These are phyloP conservation scores for Neoseiulus cucumeris DNA, from an alignment of 1,140 invertebrate species.

Conservation along the genomic window DNA sequence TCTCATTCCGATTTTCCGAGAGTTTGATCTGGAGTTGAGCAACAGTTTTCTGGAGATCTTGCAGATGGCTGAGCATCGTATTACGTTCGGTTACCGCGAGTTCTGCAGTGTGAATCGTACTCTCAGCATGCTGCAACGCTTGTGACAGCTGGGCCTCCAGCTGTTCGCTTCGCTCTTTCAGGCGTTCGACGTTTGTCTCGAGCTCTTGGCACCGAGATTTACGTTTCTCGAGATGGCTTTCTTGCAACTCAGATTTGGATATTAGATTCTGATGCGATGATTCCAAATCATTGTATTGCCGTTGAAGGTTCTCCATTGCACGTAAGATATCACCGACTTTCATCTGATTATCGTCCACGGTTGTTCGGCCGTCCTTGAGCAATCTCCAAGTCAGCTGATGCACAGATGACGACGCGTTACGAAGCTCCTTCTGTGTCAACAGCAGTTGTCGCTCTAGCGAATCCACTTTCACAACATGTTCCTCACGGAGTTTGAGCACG, in stretches of 20 bases:
- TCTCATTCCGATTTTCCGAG: neutral
- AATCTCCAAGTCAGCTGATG: conserved; percentile 3
- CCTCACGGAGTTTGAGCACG: neutral
- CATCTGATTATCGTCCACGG: neutral
- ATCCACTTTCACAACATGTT: neutral
- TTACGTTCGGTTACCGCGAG: neutral
- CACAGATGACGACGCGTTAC: neutral
- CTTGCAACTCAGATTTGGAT: neutral
- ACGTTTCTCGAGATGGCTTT: neutral
- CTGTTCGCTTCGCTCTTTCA: neutral
- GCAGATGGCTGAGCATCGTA: neutral
- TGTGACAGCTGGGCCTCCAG: neutral
- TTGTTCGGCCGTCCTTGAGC: neutral
- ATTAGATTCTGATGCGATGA: neutral
- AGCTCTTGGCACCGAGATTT: neutral
- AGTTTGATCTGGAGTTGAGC: neutral
- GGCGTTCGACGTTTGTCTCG: neutral
- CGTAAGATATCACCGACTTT: neutral
- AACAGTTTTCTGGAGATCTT: neutral
- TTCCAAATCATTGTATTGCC: conserved; percentile 5
- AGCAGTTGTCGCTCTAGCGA: neutral
- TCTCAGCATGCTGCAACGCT: neutral
- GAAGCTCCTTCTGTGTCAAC: neutral
- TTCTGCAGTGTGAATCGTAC: neutral
- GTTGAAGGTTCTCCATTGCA: neutral